These are phyloP conservation scores for Ambastaia sidthimunki DNA, from an alignment of 2,797 vertebrate species.

Conservation along the genomic window DNA sequence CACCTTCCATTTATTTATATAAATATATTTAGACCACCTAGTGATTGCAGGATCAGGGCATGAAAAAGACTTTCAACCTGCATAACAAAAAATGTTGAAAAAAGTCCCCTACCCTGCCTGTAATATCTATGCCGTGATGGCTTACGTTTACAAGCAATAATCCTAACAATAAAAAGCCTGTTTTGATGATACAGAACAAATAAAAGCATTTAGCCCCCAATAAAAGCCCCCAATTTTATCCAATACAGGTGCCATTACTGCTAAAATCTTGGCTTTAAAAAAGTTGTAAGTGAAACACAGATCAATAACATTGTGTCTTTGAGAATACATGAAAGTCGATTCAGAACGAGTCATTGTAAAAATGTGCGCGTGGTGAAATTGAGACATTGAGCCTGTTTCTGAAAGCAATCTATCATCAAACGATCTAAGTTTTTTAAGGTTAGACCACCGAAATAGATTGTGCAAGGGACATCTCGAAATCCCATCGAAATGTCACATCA, in stretches of 20 bases:
- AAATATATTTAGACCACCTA: no score
- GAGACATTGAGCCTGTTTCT: neutral
- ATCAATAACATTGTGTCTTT: constrained; percentile 2
- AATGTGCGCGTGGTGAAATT: neutral
- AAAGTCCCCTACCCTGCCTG: no score
- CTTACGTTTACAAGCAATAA: neutral
- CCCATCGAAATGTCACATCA: constrained; percentile 57
- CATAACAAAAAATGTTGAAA: no score
- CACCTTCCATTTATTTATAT: no score
- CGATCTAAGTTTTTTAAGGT: constrained; percentile 21
- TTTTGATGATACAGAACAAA: constrained; percentile 27
- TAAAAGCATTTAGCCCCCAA: constrained; percentile 6
- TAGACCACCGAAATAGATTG: constrained; percentile 11
- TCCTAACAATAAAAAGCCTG: neutral
- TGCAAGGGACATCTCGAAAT: constrained; percentile 18
- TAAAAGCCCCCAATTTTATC: neutral
- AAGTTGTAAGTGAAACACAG: constrained; percentile 1
- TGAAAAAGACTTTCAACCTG: no score
- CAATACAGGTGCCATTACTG: neutral
- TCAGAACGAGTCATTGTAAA: neutral
- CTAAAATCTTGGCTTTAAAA: constrained; percentile 2
- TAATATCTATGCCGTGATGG: neutral
- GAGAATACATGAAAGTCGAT: neutral
- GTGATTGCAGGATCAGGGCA: no score
- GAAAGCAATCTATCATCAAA: constrained; percentile 2